Percentiles rank a stretch among this genome's conserved stretches.
Conservation (phyloP, 1,140 invertebrate genomes). For the Anastatus disparis region DNA sequence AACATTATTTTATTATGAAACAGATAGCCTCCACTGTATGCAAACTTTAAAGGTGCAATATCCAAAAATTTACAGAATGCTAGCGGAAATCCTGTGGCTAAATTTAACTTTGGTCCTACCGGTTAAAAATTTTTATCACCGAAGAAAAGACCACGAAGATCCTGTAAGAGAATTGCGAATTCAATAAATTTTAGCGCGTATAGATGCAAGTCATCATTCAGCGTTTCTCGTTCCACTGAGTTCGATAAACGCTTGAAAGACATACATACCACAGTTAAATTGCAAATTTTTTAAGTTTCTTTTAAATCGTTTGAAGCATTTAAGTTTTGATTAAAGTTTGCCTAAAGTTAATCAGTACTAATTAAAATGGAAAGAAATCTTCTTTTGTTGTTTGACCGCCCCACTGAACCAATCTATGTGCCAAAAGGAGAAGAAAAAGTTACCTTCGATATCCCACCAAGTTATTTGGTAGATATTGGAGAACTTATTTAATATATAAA, state of each 20-base stretch:
- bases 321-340: background rate
- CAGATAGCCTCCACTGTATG: too few relatives aligned
- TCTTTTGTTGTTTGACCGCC: constrained; percentile 78
- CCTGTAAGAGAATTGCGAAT: constrained; percentile 3
- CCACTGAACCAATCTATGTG: constrained; percentile 77
- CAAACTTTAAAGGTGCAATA: too few relatives aligned
- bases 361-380: constrained; percentile 44
- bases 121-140: constrained; percentile 7
- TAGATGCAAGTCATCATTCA: background rate
- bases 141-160: constrained; percentile 21
- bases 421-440: constrained; percentile 54
- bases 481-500: too few relatives aligned
- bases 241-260: background rate
- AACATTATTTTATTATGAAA: too few relatives aligned
- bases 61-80: too few relatives aligned
- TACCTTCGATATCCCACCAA: constrained; percentile 71
- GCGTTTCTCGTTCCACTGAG: background rate
- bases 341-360: background rate
- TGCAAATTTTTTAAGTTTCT: background rate
- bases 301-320: background rate
- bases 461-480: constrained; percentile 63
- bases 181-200: background rate
- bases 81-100: constrained; percentile 20
- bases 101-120: background rate
- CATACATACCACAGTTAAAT: background rate